Percentiles rank a stretch among this genome's conserved stretches.
Conservation (phyloP, 92 coral and sea anemone species). For the Chrysogorgia sp. region DNA sequence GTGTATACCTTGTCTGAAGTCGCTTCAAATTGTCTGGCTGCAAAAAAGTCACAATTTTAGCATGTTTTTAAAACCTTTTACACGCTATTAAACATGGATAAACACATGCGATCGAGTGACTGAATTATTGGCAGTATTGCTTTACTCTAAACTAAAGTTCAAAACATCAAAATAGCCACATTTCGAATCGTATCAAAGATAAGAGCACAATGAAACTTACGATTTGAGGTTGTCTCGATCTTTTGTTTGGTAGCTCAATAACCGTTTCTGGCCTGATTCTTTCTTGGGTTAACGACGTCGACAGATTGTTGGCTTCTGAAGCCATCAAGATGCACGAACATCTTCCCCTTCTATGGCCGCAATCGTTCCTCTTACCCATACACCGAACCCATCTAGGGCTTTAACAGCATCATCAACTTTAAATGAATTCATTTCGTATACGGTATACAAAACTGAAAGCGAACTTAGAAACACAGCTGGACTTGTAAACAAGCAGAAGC, state of each 20-base stretch:
- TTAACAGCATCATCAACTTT: slow-evolving; percentile 3
- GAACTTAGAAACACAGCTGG: neutral
- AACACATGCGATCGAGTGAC: no score
- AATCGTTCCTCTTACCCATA: slow-evolving; percentile 15
- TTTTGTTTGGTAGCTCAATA: neutral
- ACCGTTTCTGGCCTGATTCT: slow-evolving; percentile 5
- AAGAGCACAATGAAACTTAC: neutral
- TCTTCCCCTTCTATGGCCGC: slow-evolving; percentile 1
- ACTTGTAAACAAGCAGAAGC: no score
- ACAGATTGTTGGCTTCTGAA: slow-evolving; percentile 1
- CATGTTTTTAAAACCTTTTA: no score
- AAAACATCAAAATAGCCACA: no score
- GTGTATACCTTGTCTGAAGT: slow-evolving; percentile 1
- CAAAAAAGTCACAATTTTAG: neutral
- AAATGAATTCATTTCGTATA: slow-evolving; percentile 2
- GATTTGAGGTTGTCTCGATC: slow-evolving; percentile 4
- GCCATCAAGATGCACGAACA: neutral
- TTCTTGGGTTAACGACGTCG: neutral
- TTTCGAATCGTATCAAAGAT: no score
- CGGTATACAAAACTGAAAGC: no score
- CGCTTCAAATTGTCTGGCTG: neutral
- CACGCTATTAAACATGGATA: no score
- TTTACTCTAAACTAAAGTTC: no score
- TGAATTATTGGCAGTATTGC: no score
- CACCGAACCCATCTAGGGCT: slow-evolving; percentile 18